Evolutionary conservation across 2,888 invertebrate genomes (phyloP).

Genomic region (Meliscaeva auricollis): DNA sequence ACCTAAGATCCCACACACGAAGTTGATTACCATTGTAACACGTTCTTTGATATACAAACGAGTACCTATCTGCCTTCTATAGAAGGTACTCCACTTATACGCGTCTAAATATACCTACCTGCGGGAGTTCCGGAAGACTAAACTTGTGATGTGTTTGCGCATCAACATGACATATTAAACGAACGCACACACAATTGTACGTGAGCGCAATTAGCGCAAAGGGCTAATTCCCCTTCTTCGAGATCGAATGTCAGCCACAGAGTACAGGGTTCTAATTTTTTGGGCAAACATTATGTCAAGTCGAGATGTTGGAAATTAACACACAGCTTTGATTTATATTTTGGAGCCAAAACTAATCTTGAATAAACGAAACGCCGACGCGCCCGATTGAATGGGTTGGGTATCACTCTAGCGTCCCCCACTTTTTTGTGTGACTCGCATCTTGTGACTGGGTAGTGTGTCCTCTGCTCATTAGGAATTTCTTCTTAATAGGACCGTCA

Average conservation of each 20-base stretch:
- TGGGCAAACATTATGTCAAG: slow-evolving; percentile 59
- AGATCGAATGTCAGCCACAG: slow-evolving; percentile 6
- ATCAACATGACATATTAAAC: slow-evolving; percentile 53
- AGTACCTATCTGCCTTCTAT: not conserved
- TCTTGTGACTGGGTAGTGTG: no score
- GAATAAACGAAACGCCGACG: slow-evolving; percentile 13
- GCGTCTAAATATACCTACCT: slow-evolving; percentile 29
- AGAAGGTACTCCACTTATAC: slow-evolving; percentile 22
- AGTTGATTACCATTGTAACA: slow-evolving; percentile 47
- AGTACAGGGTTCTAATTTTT: slow-evolving; percentile 51
- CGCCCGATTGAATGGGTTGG: not conserved
- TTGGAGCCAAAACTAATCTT: slow-evolving; percentile 17
- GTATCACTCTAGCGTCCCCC: not conserved
- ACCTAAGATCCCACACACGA: slow-evolving; percentile 65
- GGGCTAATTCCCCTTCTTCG: slow-evolving; percentile 24
- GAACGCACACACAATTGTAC: slow-evolving; percentile 20
- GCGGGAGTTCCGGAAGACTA: slow-evolving; percentile 63
- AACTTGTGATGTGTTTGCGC: slow-evolving; percentile 40
- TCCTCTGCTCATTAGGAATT: slow-evolving; percentile 73
- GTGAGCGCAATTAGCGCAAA: slow-evolving; percentile 62
- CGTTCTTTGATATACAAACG: slow-evolving; percentile 4
- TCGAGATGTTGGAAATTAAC: slow-evolving; percentile 72
- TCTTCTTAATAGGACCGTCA: slow-evolving; percentile 74
- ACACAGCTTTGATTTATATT: slow-evolving; percentile 58
- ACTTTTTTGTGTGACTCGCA: not conserved